Base-by-base conservation (phyloP, 2,113 vertebrate genomes). In the human (Homo sapiens) region DNA sequence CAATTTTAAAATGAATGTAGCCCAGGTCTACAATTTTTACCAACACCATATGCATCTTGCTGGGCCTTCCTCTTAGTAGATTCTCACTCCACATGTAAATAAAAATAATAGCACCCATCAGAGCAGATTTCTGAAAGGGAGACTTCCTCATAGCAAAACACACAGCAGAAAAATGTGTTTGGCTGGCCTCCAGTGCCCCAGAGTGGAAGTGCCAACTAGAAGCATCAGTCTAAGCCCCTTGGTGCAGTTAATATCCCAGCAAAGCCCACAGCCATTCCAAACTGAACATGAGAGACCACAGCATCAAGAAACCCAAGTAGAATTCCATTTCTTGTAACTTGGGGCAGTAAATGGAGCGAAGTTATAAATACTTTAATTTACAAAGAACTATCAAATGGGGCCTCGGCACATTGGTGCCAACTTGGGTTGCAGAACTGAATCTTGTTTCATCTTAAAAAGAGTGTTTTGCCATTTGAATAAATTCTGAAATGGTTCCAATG, bases 91-190 rank as follows among this genome's bases (percentile, higher is more conserved):
- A n/a, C 38, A 52, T 35, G 59, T 72, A 98, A 97, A 93, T 72
- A 98, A 96, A 98, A 98, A 84, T 81, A 94, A 94, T 8, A 66
- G 38, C 9, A 4, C n/a, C 86, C 83, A 72, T 17, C 86, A 59
- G 43, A 59, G 38, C 14, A 84, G 90, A 61, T 17, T 32, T 80
- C 43, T 72, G 45, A 18, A 90, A 61, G 59, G 55, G 50, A 80
- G 3, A 11, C 43, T 48, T 84, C 83, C 85, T 76, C 27, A 5
- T 80, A 82, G 70, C 61, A 87, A 84, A 95, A 17, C 66, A 40
- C 64, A 70, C 2, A 79, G 59, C 55, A 38, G 82, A 59, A 76
- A 95, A 68, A 94, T 80, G 86, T 55, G 0, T 55, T 55, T 95
- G 96, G 76, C 80, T 88, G 13, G 48, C 23, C 45, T 97, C 70